Evolutionary conservation across 2,888 invertebrate species (phyloP).

Genomic region (Cheilosia grossa): DNA sequence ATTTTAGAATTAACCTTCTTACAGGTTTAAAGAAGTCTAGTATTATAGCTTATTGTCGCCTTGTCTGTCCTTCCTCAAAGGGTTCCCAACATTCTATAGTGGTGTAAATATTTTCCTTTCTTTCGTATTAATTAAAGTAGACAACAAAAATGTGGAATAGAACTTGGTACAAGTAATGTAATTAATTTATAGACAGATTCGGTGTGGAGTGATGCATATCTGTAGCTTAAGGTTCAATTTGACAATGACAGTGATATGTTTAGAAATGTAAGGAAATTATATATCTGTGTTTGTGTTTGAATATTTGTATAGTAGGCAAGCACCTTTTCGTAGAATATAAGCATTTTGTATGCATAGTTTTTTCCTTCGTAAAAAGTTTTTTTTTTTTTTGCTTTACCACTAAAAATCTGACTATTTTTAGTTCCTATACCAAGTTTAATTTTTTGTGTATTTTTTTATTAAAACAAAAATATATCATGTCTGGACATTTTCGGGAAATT

Average conservation of each 20-base stretch:
- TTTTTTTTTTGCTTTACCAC: too few relatives aligned
- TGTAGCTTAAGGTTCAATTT: conserved; percentile 20
- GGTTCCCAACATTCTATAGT: conserved; percentile 52
- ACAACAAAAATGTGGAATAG: background rate
- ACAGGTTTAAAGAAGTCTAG: conserved; percentile 7
- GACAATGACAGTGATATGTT: conserved; percentile 39
- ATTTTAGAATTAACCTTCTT: conserved; percentile 52
- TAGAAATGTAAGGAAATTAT: conserved; percentile 19
- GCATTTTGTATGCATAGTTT: background rate
- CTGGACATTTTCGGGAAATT: too few relatives aligned
- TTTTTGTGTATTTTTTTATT: too few relatives aligned
- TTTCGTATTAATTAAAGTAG: background rate
- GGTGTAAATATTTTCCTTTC: conserved; percentile 41
- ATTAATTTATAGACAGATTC: too few relatives aligned
- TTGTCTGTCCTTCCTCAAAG: conserved; percentile 53
- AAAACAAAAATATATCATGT: too few relatives aligned
- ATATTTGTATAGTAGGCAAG: background rate
- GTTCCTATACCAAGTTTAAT: too few relatives aligned
- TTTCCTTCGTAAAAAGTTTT: background rate
- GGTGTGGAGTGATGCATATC: conserved; percentile 1
- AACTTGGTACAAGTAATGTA: background rate
- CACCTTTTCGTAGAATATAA: background rate
- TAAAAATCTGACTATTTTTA: too few relatives aligned
- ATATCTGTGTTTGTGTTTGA: background rate
- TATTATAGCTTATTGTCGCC: conserved; percentile 48